Evolutionary conservation across 2,797 vertebrate species (phyloP), one percentile per base, ranked within the genome.

Genomic region (Pipistrellus kuhlii): DNA sequence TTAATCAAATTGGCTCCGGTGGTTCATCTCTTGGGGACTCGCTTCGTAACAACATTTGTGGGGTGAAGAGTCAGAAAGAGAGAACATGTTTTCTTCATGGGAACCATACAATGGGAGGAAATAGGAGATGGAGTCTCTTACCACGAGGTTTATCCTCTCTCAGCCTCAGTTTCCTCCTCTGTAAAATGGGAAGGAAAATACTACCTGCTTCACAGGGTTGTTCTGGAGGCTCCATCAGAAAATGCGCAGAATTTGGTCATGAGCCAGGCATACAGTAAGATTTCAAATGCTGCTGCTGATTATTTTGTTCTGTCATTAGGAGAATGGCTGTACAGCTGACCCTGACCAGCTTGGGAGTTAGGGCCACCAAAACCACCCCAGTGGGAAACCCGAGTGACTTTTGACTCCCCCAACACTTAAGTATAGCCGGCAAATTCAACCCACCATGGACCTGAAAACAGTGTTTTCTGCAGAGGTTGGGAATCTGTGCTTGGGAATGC

Each of bases 101-200:
- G 73, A 69, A 71, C 10, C 3, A 1, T 30, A 8, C 0, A 11
- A 21, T 41, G 21, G 8, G 44, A 90, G 15, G 72, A 93, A 75
- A 41, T 3, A 30, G 1, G 68, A 5, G 8, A 8, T 2, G 1
- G 81, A 72, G 38, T 55, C 76, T 83, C 68, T 77, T 51, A 41
- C 25, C 27, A 30, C 21, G n/a, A 21, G 21, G 23, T 81, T 92
- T 46, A 48, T 13, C 27, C 8, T 68, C 51, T 62, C 15, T 17
- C 59, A 85, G 46, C 6, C 72, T 94, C 66, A 10, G 12, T 69
- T 81, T 92, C 69, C 69, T 87, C 71, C 38, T 46, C 55, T 44
- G 30, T 80, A 90, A 69, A 72, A 59, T 13, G n/a, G 14, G 21
- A 94, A 94, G 55, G 41, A 88, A 91, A 80, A 23, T 32, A 53